Conservation (phyloP, 2,888 invertebrate genomes). For the Blastobasis adustella region DNA sequence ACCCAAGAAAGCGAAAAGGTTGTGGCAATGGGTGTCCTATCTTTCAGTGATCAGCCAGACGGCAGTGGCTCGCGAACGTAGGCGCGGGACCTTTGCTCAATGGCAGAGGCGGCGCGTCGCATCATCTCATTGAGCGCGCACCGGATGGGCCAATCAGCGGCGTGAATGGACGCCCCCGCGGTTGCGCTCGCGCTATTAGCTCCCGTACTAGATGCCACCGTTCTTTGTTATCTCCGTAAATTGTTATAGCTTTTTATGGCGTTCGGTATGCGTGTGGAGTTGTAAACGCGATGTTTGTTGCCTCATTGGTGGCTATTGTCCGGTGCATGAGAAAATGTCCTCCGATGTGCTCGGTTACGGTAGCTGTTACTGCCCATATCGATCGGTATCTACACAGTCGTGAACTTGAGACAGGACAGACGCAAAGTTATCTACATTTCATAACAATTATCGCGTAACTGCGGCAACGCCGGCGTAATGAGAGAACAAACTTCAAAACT, state of each 20-base stretch:
- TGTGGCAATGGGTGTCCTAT: constrained; percentile 16
- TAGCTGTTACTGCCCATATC: not conserved
- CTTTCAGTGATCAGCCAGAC: constrained; percentile 38
- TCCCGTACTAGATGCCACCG: constrained; percentile 59
- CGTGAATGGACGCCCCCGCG: constrained; percentile 74
- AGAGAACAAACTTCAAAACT: too few relatives aligned
- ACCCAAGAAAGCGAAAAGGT: too few relatives aligned
- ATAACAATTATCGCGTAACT: too few relatives aligned
- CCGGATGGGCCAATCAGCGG: constrained; percentile 74
- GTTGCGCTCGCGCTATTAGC: constrained; percentile 53
- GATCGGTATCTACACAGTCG: not conserved
- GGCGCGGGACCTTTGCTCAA: constrained; percentile 71
- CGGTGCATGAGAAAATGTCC: constrained; percentile 33
- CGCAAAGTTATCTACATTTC: too few relatives aligned
- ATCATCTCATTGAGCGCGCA: constrained; percentile 73
- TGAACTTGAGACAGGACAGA: too few relatives aligned
- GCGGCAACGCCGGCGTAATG: too few relatives aligned
- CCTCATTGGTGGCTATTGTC: constrained; percentile 53
- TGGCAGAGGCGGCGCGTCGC: constrained; percentile 65
- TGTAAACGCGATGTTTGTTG: constrained; percentile 53
- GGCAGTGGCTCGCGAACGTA: constrained; percentile 51
- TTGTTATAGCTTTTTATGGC: constrained; percentile 65
- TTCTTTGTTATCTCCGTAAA: constrained; percentile 65
- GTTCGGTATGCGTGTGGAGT: constrained; percentile 50
- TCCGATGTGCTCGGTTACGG: not conserved